These are phyloP conservation scores for Drosophila fulvimacula DNA, from an alignment of 2,888 invertebrate genomes.

Conservation along the genomic window DNA sequence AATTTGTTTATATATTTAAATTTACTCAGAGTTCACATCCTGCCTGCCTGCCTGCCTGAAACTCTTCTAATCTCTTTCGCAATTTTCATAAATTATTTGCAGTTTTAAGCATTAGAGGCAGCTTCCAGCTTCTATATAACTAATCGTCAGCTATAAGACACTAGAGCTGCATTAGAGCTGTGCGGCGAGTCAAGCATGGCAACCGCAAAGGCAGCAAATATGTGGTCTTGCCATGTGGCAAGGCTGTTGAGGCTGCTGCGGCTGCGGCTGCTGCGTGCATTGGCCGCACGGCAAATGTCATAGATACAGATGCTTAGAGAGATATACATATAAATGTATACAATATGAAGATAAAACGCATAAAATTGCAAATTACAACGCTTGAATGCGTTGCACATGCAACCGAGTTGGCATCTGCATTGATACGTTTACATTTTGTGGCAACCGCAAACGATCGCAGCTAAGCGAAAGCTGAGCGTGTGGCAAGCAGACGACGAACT, in stretches of 20 bases:
- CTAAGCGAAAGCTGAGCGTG: slow-evolving; percentile 55
- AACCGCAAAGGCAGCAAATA: slow-evolving; percentile 58
- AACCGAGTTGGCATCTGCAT: slow-evolving; percentile 55
- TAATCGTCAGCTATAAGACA: slow-evolving; percentile 22
- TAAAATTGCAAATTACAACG: slow-evolving; percentile 74
- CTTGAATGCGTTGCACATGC: slow-evolving; percentile 63
- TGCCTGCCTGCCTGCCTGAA: neutral
- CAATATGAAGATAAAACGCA: slow-evolving; percentile 68
- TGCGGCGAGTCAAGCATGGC: slow-evolving; percentile 28
- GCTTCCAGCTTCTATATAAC: slow-evolving; percentile 10
- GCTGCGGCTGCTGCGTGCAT: slow-evolving; percentile 41
- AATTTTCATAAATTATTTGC: slow-evolving; percentile 24
- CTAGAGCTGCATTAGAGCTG: slow-evolving; percentile 28
- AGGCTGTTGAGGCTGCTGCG: slow-evolving; percentile 36
- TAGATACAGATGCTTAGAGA: slow-evolving; percentile 25
- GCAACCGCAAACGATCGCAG: slow-evolving; percentile 57
- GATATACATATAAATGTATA: slow-evolving; percentile 4
- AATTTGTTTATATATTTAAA: neutral
- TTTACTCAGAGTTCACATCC: neutral
- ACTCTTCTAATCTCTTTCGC: slow-evolving; percentile 5
- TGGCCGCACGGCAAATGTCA: slow-evolving; percentile 34
- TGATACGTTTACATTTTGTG: slow-evolving; percentile 74
- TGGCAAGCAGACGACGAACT: slow-evolving; percentile 72
- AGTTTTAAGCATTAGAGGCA: slow-evolving; percentile 7
- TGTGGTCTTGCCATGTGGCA: slow-evolving; percentile 56